phyloP scores from a whole-genome alignment of 2,888 invertebrate species.

The Timandra comae region DNA sequence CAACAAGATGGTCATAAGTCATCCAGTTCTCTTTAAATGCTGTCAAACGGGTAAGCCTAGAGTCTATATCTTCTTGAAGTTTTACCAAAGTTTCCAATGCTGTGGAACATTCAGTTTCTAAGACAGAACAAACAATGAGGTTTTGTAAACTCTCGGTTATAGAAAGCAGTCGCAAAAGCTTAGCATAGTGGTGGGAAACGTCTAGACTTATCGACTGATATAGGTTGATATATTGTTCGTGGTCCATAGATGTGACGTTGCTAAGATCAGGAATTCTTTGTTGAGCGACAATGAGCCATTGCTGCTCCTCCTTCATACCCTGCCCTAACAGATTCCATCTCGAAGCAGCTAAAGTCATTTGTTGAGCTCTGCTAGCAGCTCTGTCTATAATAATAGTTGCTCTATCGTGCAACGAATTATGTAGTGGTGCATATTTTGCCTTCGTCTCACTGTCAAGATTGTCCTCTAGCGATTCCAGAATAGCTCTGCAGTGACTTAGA shows the following conservation, averaged over 20 bases:
- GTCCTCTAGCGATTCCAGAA: conserved; percentile 89
- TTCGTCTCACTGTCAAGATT: conserved; percentile 89
- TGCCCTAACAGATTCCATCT: conserved; percentile 89
- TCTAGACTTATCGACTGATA: conserved; percentile 88
- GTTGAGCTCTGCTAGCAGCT: conserved; percentile 87
- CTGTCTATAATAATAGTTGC: conserved; percentile 87
- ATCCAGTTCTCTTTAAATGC: conserved; percentile 88
- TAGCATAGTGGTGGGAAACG: conserved; percentile 87
- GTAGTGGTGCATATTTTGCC: conserved; percentile 82
- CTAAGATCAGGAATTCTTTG: conserved; percentile 89
- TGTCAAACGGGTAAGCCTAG: conserved; percentile 81
- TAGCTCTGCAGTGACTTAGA: conserved; percentile 89
- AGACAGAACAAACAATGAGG: conserved; percentile 83
- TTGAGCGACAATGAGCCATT: conserved; percentile 89
- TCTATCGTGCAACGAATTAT: conserved; percentile 85
- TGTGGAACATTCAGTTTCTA: conserved; percentile 84
- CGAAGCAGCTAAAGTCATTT: conserved; percentile 90
- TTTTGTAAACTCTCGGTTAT: conserved; percentile 85
- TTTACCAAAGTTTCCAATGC: conserved; percentile 83
- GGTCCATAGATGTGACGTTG: conserved; percentile 88
- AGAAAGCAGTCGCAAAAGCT: conserved; percentile 83
- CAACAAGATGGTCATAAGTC: conserved; percentile 83
- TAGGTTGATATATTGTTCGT: conserved; percentile 88
- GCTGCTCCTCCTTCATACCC: conserved; percentile 87
- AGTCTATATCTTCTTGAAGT: conserved; percentile 85